Evolutionary conservation across 2,113 vertebrate species (phyloP), one percentile per base, ranked within the genome.

Genomic region (Chionodraco myersi): DNA sequence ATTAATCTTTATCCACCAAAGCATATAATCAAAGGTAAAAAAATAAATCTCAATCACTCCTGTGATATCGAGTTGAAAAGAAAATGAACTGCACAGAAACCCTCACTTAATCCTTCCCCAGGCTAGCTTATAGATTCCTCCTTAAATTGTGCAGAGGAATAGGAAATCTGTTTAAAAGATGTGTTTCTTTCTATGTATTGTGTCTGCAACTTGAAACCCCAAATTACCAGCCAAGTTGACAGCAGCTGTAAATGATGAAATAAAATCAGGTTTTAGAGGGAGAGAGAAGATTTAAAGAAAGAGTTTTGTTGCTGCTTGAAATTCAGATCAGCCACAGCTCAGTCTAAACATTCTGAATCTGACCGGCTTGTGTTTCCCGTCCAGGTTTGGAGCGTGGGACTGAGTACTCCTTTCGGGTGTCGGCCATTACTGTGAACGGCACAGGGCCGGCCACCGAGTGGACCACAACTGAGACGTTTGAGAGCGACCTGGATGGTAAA

Each of bases 401-500:
- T 0, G 98, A 99, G 70, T 99, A 99, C 89, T 96, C 97, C 36
- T 97, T 99, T 86, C 92, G 97, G 0, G 96, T 98, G 11, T 96
- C 97, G 0, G 97, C 97, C 59, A 84, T 98, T 67, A 99, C 97
- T 0, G 68, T 97, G 4, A 99, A 99, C 0, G 98, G 98, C 0
- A 97, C 97, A 0, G 97, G 98, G 9, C 97, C 96, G 0, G 95
- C 96, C 62, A 98, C 97, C 0, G 98, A 99, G 41, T 99, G 98
- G 98, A 84, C 93, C 12, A 91, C 96, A 0, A 93, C 96, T 0
- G 98, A 99, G 91, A 99, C 98, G 0, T 99, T 99, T 82, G 97
- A 99, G 94, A 99, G 97, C 7, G 98, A 99, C 85, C 93, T 99
- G 30, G 98, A 99, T 23, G 98, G 98, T 99, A 96, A 94, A 90